A percentile compares a stretch with the other conserved stretches of the same genome.
Evolutionary conservation across 2,797 vertebrate genomes (phyloP).

Genomic region (Sebastiscus tertius): DNA sequence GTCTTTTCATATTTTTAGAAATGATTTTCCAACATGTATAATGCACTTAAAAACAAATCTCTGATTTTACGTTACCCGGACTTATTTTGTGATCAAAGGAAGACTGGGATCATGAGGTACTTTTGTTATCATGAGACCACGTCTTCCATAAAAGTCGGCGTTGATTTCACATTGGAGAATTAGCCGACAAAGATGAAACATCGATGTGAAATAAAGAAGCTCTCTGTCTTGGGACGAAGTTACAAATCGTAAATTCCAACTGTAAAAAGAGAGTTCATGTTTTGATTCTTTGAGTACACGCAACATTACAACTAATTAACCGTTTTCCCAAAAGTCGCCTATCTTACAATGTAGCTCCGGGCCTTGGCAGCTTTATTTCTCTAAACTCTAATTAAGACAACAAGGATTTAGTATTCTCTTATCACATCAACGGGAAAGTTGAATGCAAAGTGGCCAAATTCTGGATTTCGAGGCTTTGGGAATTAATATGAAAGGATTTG

Average conservation of each 20-base stretch:
- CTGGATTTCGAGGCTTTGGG: neutral
- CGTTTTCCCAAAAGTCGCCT: conserved; percentile 24
- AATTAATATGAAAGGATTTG: conserved; percentile 6
- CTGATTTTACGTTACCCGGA: neutral
- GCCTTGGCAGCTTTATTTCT: conserved; percentile 23
- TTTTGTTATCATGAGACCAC: neutral
- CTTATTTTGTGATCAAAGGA: no score
- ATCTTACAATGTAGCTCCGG: conserved; percentile 12
- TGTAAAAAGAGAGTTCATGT: neutral
- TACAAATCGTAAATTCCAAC: neutral
- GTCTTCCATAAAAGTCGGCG: neutral
- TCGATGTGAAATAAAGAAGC: neutral
- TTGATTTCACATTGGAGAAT: neutral
- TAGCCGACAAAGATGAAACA: neutral
- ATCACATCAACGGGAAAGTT: conserved; percentile 26
- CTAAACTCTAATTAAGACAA: conserved; percentile 64
- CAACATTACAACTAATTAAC: conserved; percentile 55
- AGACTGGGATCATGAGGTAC: neutral
- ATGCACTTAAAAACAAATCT: neutral
- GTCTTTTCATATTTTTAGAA: neutral
- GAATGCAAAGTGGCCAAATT: conserved; percentile 22
- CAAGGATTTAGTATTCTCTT: conserved; percentile 39
- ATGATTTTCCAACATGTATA: neutral
- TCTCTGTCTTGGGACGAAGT: neutral
- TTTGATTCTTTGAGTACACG: conserved; percentile 28